Conservation (phyloP, 2,113 vertebrate genomes). For the Corydoras sp. region DNA sequence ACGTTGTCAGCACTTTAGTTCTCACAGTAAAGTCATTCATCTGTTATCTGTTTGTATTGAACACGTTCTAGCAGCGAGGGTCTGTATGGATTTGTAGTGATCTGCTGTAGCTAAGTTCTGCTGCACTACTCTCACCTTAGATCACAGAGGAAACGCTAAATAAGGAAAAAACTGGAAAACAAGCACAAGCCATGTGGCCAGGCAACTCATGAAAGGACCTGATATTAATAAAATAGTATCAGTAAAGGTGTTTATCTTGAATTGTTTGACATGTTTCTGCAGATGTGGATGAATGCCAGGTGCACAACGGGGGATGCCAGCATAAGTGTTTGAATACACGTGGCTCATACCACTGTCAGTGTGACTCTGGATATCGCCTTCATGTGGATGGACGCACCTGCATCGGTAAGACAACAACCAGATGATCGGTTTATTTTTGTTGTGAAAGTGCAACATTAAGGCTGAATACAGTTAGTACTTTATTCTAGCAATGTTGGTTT, state of each 20-base stretch:
- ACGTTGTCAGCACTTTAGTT: not conserved
- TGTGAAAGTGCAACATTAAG: too few species aligned
- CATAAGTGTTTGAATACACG: conserved; percentile 87
- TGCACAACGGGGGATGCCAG: conserved; percentile 92
- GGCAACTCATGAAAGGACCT: too few species aligned
- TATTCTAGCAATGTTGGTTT: too few species aligned
- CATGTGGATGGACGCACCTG: conserved; percentile 88
- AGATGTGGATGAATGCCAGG: conserved; percentile 90
- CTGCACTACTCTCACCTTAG: too few species aligned
- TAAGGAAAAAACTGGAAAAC: too few species aligned
- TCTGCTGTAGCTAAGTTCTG: too few species aligned
- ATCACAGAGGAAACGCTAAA: too few species aligned
- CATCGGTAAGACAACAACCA: conserved; percentile 67
- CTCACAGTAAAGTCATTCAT: not conserved
- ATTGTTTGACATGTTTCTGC: conserved; percentile 18
- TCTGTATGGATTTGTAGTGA: not conserved
- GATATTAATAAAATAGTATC: too few species aligned
- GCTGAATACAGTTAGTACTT: too few species aligned
- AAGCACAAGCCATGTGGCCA: too few species aligned
- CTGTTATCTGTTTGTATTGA: not conserved
- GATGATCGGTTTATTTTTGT: not conserved
- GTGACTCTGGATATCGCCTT: conserved; percentile 76
- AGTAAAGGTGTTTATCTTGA: not conserved
- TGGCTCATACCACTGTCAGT: conserved; percentile 84
- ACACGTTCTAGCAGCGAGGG: not conserved